Evolutionary conservation across 2,888 invertebrate species (phyloP), one percentile per base, ranked within the genome.

Genomic region (Pseudoips prasinana): DNA sequence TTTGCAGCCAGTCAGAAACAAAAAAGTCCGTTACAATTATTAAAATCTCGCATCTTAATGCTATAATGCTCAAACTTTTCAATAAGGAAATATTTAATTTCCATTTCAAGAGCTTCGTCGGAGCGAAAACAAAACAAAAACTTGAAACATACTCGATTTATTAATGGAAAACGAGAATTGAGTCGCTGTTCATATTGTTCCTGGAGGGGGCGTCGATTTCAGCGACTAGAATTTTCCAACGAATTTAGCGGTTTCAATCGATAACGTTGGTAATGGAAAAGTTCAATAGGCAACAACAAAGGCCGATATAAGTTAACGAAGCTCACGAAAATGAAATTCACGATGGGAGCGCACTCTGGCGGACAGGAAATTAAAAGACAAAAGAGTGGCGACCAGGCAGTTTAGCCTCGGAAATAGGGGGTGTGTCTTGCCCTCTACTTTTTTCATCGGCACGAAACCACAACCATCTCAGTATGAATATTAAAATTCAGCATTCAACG

Each of bases 291-390:
- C 69, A 84, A 80, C 80, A 83, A 85, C 84, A 86, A 84, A 86
- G 79, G 71, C 64, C 68, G 81, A 79, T 78, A 84, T 77, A 85
- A 86, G 81, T 83, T 84, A 88, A 84, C 82, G 84, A 85, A 79
- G 81, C 77, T 77, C 76, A 77, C 77, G 82, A 83, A 86, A 86
- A 78, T 72, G 65, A 85, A 87, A 86, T 82, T 85, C 77, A 78
- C 74, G 78, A 78, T 73, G 66, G 73, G 64, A 73, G 74, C 76
- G 73, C 73, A 73, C 76, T 79, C 73, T 75, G 68, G 73, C 71
- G 78, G 78, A 72, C 83, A 83, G 86, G 87, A 87, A 87, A 88
- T 87, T 85, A 87, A 85, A 85, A 84, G 85, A 88, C 86, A 88
- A 88, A 86, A 86, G 85, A 85, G 74, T 77, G 68, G 73, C 74